Evolutionary conservation across 2,888 invertebrate species (phyloP).

Genomic region (Acronicta psi): DNA sequence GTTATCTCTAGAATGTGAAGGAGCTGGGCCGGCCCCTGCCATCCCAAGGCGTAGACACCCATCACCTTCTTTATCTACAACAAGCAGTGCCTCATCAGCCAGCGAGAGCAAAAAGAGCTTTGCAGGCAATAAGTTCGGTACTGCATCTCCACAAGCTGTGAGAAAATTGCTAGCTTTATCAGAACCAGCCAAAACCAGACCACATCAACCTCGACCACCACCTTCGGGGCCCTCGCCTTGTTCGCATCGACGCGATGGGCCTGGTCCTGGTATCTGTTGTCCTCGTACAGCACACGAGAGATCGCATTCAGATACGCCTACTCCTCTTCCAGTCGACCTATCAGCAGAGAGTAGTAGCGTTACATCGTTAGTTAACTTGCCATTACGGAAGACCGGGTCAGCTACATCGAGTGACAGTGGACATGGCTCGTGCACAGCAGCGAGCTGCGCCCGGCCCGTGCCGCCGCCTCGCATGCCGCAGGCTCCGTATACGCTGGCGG

Average conservation of each 20-base stretch:
- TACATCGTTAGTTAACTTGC: conserved; percentile 96
- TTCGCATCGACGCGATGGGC: conserved; percentile 90
- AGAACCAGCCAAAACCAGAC: conserved; percentile 95
- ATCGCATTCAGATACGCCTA: conserved; percentile 96
- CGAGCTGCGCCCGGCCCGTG: conserved; percentile 90
- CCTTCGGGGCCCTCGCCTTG: conserved; percentile 91
- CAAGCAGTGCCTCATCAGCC: conserved; percentile 96
- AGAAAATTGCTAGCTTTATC: conserved; percentile 97
- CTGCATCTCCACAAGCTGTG: conserved; percentile 99
- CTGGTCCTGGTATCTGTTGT: conserved; percentile 80
- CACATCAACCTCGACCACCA: conserved; percentile 94
- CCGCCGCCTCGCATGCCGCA: conserved; percentile 92
- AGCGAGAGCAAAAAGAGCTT: conserved; percentile 92
- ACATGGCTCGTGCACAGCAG: conserved; percentile 92
- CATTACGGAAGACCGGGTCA: conserved; percentile 96
- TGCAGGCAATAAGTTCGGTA: conserved; percentile 92
- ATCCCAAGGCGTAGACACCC: conserved; percentile 95
- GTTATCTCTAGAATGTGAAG: conserved; percentile 97
- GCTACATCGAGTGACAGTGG: conserved; percentile 97
- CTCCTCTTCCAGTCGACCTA: conserved; percentile 95
- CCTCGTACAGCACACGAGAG: conserved; percentile 94
- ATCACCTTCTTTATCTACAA: conserved; percentile 97
- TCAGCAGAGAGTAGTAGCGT: conserved; percentile 98
- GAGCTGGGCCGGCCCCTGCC: conserved; percentile 89
- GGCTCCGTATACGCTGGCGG: conserved; percentile 95